Conservation (phyloP, 1,140 invertebrate species). For the Drosophila kikkawai region DNA sequence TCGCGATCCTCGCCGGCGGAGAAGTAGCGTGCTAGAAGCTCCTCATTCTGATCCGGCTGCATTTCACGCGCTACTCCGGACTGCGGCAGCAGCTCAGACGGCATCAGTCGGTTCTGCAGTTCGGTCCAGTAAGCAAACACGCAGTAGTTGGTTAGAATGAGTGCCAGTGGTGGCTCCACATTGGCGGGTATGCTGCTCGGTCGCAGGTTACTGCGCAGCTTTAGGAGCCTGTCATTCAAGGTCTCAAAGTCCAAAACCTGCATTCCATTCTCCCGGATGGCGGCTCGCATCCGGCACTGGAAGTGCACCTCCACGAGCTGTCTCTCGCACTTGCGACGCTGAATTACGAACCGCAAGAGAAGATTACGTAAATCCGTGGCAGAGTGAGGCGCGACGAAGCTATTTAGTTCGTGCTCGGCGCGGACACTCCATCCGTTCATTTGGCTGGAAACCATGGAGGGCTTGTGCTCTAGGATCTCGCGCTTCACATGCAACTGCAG, state of each 20-base stretch:
- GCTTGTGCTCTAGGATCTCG: conserved; percentile 86
- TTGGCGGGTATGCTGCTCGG: conserved; percentile 89
- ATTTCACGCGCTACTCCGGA: not conserved
- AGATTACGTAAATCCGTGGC: conserved; percentile 89
- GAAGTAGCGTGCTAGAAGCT: not conserved
- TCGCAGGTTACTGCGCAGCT: not conserved
- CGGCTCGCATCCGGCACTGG: conserved; percentile 24
- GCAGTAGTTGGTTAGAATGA: conserved; percentile 59
- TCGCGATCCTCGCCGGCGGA: not conserved
- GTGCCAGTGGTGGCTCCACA: conserved; percentile 70
- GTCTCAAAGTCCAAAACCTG: conserved; percentile 36
- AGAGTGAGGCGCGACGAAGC: conserved; percentile 87
- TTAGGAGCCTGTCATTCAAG: conserved; percentile 23
- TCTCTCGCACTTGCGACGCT: conserved; percentile 4
- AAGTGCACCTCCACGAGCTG: conserved; percentile 17
- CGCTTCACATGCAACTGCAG: conserved; percentile 73
- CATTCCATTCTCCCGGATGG: conserved; percentile 40
- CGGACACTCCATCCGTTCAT: conserved; percentile 85
- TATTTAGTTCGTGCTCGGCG: conserved; percentile 88
- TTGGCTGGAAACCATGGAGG: conserved; percentile 87
- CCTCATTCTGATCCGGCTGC: not conserved
- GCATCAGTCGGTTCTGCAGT: conserved; percentile 37
- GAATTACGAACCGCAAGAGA: conserved; percentile 87
- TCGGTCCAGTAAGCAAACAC: conserved; percentile 51
- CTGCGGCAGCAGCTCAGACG: not conserved